These are phyloP conservation scores for Montifringilla adamsi DNA, from an alignment of 2,113 vertebrate genomes.

Conservation along the genomic window DNA sequence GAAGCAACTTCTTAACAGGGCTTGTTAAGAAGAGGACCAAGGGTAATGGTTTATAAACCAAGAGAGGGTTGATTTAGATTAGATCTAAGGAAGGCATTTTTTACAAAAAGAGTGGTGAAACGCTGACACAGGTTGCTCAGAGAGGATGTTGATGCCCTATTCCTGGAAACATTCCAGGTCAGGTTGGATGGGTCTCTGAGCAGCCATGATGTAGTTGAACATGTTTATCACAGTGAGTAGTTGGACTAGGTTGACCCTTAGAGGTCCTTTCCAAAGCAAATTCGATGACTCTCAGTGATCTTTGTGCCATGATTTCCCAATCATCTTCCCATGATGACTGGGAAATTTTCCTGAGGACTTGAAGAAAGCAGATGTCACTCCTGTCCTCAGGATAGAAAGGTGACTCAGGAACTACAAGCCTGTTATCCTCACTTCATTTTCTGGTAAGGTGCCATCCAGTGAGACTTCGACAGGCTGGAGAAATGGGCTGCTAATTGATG, in stretches of 20 bases:
- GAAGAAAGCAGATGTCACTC: background rate
- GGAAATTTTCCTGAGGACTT: background rate
- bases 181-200: background rate
- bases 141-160: background rate
- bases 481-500: background rate
- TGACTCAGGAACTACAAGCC: background rate
- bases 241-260: background rate
- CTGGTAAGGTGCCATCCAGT: background rate
- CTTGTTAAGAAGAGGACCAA: background rate
- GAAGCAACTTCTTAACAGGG: background rate
- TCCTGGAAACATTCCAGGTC: background rate
- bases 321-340: background rate
- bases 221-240: background rate
- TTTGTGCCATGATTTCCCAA: accelerated
- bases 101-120: background rate
- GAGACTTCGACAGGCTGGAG: background rate
- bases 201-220: background rate
- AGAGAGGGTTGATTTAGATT: background rate
- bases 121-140: background rate
- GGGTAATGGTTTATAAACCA: background rate
- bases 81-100: background rate
- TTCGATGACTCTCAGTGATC: background rate
- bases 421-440: background rate
- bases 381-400: background rate
- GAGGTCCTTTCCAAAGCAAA: background rate